Evolutionary conservation across 2,113 vertebrate genomes (phyloP), one percentile per base, ranked within the genome.

Genomic region (Hiodon alosoides): DNA sequence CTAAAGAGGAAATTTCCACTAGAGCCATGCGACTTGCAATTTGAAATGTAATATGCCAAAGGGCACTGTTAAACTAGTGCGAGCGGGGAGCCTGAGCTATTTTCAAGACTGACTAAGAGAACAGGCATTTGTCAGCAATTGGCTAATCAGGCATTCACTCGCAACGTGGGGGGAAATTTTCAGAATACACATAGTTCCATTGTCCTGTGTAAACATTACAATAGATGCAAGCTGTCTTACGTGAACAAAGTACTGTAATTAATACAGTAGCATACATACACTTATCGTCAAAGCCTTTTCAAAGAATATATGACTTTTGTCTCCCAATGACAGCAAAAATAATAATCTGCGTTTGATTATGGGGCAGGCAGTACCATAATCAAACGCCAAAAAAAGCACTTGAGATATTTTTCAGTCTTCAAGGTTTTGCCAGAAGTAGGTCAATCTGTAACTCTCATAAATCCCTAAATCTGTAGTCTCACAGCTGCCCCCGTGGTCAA

Each of bases 1-100:
- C 75, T 83, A 82, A 87, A 86, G 86, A 90, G 90, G 90, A 92
- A 91, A 89, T 90, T 92, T 92, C 90, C 90, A 91, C 89, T 81
- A 78, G 17, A 59, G 73, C 76, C 76, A 59, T 79, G 76, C 84
- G 79, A 78, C 82, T 82, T 84, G 83, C 84, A 84, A 86, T 86
- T 77, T 89, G 89, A 91, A 91, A 91, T 83, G 78, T 85, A 87
- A 88, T 88, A 88, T 87, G 82, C 82, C 83, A 83, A 83, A 86
- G 81, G 82, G 82, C 81, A 81, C 82, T 77, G 84, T 80, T 80
- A 86, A 85, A 85, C 79, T 80, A 62, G 76, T n/a, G 83, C 48
- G 31, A 14, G 17, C 52, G 54, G 5, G 0, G 1, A 54, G 16
- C 13, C 53, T 83, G 80, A 74, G 73, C 81, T 62, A 77, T 79